Conservation (phyloP, 2,797 vertebrate species). For the Neostethus bicornis region DNA sequence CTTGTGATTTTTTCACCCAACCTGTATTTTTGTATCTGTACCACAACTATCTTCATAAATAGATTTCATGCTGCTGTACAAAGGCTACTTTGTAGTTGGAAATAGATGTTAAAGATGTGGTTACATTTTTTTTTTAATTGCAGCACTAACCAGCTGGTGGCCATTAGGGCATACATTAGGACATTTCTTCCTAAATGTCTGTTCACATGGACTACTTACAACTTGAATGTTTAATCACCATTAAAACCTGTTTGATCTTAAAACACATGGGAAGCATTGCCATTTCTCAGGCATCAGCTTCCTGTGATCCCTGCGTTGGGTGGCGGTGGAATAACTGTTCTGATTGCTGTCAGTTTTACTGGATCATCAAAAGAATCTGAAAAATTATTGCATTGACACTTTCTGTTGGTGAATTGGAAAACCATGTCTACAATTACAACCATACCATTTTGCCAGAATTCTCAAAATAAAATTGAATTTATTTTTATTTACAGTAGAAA, state of each 20-base stretch:
- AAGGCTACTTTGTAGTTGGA: constrained; percentile 12
- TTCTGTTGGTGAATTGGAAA: not conserved
- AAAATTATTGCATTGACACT: constrained; percentile 3
- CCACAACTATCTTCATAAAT: constrained; percentile 10
- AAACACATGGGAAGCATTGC: constrained; percentile 38
- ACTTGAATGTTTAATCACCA: constrained; percentile 57
- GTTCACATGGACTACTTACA: constrained; percentile 50
- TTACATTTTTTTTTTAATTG: constrained; percentile 26
- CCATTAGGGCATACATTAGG: constrained; percentile 16
- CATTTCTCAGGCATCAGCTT: constrained; percentile 22
- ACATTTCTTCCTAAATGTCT: constrained; percentile 32
- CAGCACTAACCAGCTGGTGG: constrained; percentile 40
- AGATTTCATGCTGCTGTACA: not conserved
- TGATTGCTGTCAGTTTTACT: constrained; percentile 14
- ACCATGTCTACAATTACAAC: not conserved
- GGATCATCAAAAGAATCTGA: constrained; percentile 19
- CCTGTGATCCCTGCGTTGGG: constrained; percentile 23
- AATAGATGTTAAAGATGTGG: constrained; percentile 25
- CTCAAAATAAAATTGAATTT: not conserved
- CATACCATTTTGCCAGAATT: not conserved
- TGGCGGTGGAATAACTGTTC: constrained; percentile 9
- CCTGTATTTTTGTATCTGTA: constrained; percentile 19
- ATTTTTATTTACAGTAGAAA: not conserved
- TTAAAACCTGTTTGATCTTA: constrained; percentile 64
- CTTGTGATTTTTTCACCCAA: constrained; percentile 21